A percentile compares a stretch with the other conserved stretches of the same genome.
phyloP scores from a whole-genome alignment of 1,140 invertebrate species.

The Sitobion miscanthi region DNA sequence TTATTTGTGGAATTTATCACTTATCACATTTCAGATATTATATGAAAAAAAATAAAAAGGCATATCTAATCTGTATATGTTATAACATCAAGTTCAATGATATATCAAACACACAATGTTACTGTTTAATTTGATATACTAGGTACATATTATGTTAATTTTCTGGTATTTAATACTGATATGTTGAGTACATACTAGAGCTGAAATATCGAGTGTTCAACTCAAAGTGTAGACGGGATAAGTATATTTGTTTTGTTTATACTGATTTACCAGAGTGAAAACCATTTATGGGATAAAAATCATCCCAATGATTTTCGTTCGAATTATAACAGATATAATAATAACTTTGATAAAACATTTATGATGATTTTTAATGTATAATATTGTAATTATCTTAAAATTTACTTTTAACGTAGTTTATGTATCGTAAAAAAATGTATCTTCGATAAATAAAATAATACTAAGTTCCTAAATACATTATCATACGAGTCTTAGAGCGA shows the following conservation, averaged over 20 bases:
- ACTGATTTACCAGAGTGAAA: not conserved
- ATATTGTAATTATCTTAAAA: not conserved
- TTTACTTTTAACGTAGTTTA: not conserved
- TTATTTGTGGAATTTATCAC: not conserved
- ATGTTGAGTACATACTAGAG: not conserved
- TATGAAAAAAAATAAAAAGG: not conserved
- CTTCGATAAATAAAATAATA: not conserved
- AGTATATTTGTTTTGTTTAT: not conserved
- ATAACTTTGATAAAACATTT: not conserved
- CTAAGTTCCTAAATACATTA: not conserved
- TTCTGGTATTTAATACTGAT: not conserved
- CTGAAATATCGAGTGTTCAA: not conserved
- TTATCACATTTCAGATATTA: not conserved
- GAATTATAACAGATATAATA: not conserved
- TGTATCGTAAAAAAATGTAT: not conserved
- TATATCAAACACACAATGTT: not conserved
- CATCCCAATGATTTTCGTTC: not conserved
- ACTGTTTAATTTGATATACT: not conserved
- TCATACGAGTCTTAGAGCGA: not conserved
- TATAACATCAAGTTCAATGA: not conserved
- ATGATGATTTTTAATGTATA: not conserved
- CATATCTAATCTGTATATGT: not conserved
- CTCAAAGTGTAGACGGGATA: not conserved
- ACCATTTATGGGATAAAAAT: not conserved
- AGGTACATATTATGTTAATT: not conserved